Percentiles rank a stretch among this genome's conserved stretches.
phyloP scores from a whole-genome alignment of 2,888 invertebrate genomes.

The Bibio marci region DNA sequence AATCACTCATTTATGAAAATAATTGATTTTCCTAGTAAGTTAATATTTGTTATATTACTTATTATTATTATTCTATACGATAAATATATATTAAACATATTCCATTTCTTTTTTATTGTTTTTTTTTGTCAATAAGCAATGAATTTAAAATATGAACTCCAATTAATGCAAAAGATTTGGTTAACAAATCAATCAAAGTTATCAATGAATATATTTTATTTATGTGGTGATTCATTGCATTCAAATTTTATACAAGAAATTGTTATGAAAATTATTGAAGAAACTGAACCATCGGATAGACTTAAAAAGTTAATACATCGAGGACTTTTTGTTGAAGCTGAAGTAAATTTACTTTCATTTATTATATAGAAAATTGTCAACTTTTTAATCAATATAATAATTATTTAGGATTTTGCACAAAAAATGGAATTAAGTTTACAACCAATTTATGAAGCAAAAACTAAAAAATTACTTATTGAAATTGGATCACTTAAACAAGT shows the following conservation, averaged over 20 bases:
- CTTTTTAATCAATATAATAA: background rate
- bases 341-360: conserved; percentile 14
- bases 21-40: conserved; percentile 25
- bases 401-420: conserved; percentile 20
- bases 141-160: conserved; percentile 21
- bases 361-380: background rate
- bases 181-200: conserved; percentile 24
- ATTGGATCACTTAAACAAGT: conserved; percentile 15
- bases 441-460: conserved; percentile 26
- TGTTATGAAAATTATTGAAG: conserved; percentile 25
- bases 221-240: conserved; percentile 14
- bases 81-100: too few species aligned
- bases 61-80: too few species aligned
- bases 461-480: conserved; percentile 19
- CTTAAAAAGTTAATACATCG: conserved; percentile 26
- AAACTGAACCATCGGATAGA: conserved; percentile 26
- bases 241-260: conserved; percentile 18
- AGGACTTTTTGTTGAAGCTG: conserved; percentile 26
- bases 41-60: background rate
- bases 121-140: conserved; percentile 16
- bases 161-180: conserved; percentile 20
- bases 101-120: background rate
- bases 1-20: conserved; percentile 18
- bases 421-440: conserved; percentile 25
- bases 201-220: conserved; percentile 25